Conservation (phyloP, 1,140 invertebrate genomes). For the Colletes latitarsis region DNA sequence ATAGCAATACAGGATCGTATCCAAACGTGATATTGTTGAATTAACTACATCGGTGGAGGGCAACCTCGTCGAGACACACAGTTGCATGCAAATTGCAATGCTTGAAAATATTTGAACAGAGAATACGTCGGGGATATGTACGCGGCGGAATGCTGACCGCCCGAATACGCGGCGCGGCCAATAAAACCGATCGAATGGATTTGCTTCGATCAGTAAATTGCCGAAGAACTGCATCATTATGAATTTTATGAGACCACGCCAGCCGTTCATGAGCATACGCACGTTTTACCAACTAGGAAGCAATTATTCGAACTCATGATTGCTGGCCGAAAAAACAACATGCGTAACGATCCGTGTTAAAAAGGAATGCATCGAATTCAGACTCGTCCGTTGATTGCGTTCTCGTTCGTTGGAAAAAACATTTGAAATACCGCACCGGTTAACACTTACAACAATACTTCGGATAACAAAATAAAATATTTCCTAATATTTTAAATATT, state of each 20-base stretch:
- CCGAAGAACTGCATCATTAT: conserved; percentile 12
- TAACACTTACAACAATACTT: too few species aligned
- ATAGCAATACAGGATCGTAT: conserved; percentile 26
- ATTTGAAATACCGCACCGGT: too few species aligned
- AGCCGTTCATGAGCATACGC: not conserved
- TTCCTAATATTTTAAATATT: too few species aligned
- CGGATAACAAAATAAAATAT: too few species aligned
- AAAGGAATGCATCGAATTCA: not conserved
- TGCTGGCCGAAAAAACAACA: conserved; percentile 1
- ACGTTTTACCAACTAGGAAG: conserved; percentile 30
- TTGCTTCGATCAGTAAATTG: conserved; percentile 12
- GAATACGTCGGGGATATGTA: not conserved
- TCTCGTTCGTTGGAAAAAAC: too few species aligned
- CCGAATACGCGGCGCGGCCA: not conserved
- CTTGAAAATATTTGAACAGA: conserved; percentile 31
- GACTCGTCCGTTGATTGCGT: conserved; percentile 2
- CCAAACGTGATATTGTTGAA: conserved; percentile 26
- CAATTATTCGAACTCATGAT: conserved; percentile 17
- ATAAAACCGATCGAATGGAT: conserved; percentile 29
- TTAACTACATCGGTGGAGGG: conserved; percentile 21
- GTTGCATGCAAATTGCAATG: conserved; percentile 3
- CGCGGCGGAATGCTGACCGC: not conserved
- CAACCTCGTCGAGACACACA: not conserved
- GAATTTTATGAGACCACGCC: conserved; percentile 15
- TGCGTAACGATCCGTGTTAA: not conserved